These are phyloP conservation scores for Gulo gulo DNA, from an alignment of 2,113 vertebrate genomes.

Conservation along the genomic window DNA sequence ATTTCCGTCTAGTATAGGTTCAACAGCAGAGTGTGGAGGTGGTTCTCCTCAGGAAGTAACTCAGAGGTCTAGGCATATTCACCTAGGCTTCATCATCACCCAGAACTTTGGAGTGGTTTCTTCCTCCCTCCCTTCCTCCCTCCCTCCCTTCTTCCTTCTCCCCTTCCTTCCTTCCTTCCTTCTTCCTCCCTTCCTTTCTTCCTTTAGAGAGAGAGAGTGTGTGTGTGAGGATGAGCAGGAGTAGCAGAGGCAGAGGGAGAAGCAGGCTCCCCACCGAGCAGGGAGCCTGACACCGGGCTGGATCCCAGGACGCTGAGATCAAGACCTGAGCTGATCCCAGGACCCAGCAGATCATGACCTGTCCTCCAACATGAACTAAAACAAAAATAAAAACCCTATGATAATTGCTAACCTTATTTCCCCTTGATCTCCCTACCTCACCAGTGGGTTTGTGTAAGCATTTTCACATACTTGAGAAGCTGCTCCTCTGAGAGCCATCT, in stretches of 20 bases:
- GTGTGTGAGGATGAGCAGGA: no score
- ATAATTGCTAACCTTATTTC: neutral
- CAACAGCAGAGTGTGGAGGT: neutral
- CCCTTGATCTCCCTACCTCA: neutral
- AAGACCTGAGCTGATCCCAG: no score
- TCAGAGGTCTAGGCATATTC: neutral
- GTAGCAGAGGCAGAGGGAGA: no score
- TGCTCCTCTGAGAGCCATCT: neutral
- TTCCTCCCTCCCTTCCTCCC: no score
- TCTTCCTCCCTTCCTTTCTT: no score
- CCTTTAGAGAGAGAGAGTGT: no score
- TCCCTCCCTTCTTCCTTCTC: no score
- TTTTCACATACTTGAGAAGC: neutral
- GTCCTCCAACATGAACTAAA: neutral
- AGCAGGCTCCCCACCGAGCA: no score
- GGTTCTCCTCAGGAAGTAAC: neutral
- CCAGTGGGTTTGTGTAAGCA: neutral
- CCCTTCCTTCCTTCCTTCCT: no score
- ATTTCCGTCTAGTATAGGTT: neutral
- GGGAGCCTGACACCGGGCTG: no score
- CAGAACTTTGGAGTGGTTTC: neutral
- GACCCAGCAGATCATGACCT: neutral
- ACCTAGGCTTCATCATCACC: neutral
- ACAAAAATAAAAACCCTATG: neutral
- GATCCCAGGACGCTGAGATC: neutral